phyloP scores from a whole-genome alignment of 37 sponge, comb jelly and placozoan species.

The Chondrosia reniformis region DNA sequence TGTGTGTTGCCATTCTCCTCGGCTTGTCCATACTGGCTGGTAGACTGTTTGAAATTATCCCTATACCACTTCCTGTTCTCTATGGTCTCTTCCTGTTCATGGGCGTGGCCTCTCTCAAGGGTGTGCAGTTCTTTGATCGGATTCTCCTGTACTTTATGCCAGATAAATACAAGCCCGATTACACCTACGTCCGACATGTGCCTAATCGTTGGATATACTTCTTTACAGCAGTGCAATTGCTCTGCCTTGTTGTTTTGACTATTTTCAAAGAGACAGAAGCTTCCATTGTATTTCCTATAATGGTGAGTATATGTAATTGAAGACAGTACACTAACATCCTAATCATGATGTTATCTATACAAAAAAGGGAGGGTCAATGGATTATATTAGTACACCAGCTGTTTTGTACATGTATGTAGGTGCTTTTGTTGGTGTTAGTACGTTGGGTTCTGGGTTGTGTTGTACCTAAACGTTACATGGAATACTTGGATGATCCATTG shows the following conservation, averaged over 20 bases:
- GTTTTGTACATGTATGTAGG: slow-evolving; percentile 29
- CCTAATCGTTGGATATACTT: slow-evolving; percentile 69
- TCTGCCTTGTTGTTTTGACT: slow-evolving; percentile 52
- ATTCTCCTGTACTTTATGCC: slow-evolving; percentile 63
- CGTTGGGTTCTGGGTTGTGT: slow-evolving; percentile 53
- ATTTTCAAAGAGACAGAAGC: slow-evolving; percentile 31
- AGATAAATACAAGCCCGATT: slow-evolving; percentile 81
- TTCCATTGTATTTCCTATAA: slow-evolving; percentile 62
- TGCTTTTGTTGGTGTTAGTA: slow-evolving; percentile 37
- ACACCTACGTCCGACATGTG: slow-evolving; percentile 62
- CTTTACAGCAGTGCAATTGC: slow-evolving; percentile 66
- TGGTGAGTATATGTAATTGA: slow-evolving; percentile 38
- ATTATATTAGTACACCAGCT: not conserved
- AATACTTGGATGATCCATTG: slow-evolving; percentile 64
- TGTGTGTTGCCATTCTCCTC: slow-evolving; percentile 58
- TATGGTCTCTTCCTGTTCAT: slow-evolving; percentile 83
- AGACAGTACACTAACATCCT: not conserved
- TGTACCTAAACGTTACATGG: slow-evolving; percentile 49
- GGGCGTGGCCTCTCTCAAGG: slow-evolving; percentile 74
- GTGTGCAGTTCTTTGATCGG: slow-evolving; percentile 75
- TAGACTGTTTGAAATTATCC: slow-evolving; percentile 22
- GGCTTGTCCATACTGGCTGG: slow-evolving; percentile 59
- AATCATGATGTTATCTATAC: no score
- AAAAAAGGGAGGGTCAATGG: no score
- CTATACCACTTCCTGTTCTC: slow-evolving; percentile 76